Evolutionary conservation across 1,140 invertebrate genomes (phyloP).

Genomic region (Lineus longissimus): DNA sequence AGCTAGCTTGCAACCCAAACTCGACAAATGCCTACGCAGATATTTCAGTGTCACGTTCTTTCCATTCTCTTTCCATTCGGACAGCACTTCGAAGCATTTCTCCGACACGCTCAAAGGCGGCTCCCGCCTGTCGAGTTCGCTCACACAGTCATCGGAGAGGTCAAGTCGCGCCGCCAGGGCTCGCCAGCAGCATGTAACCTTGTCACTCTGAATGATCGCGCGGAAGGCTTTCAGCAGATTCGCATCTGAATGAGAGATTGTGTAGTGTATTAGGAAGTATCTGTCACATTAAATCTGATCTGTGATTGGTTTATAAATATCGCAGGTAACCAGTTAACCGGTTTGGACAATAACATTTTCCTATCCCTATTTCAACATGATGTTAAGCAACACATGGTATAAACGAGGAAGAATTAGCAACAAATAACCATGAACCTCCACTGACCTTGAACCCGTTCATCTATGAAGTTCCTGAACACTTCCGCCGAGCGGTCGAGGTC

Average conservation of each 20-base stretch:
- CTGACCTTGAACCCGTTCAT: too few species aligned
- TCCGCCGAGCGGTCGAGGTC: too few species aligned
- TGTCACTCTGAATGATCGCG: neutral
- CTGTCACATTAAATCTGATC: neutral
- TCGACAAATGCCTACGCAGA: too few species aligned
- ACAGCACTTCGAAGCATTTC: slow-evolving; percentile 1
- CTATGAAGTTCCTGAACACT: too few species aligned
- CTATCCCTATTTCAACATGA: neutral
- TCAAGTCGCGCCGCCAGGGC: neutral
- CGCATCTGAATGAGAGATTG: neutral
- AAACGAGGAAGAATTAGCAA: neutral
- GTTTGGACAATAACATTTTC: neutral
- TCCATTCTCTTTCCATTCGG: neutral
- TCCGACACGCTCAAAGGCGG: neutral
- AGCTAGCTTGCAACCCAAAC: too few species aligned
- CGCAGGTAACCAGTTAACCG: neutral
- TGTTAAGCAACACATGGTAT: neutral
- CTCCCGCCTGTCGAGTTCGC: neutral
- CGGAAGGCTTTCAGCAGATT: neutral
- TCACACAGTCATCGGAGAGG: neutral
- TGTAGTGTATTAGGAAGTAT: neutral
- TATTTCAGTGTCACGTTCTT: too few species aligned
- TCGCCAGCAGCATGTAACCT: neutral
- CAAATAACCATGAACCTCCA: neutral
- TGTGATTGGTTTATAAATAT: neutral